Evolutionary conservation across 2,797 vertebrate genomes (phyloP).

Genomic region (Hypotaenidia okinawae): DNA sequence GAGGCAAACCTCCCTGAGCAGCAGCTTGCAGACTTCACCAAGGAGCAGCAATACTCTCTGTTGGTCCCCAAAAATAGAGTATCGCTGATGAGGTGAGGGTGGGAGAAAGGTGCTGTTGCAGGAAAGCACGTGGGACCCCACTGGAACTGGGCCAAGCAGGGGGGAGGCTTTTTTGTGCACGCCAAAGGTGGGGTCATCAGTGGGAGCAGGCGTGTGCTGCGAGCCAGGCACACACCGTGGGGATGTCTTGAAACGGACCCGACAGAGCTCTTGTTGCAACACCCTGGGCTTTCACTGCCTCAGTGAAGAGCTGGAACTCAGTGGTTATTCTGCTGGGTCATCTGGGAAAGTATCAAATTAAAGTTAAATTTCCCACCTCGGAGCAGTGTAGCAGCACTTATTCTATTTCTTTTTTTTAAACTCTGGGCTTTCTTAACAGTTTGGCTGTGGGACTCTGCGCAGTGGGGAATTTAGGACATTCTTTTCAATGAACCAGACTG

Average conservation of each 20-base stretch:
- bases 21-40: neutral
- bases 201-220: neutral
- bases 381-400: neutral
- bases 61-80: neutral
- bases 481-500: slow-evolving; percentile 63
- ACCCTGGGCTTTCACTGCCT: neutral
- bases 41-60: neutral
- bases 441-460: neutral
- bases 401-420: neutral
- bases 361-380: slow-evolving; percentile 48
- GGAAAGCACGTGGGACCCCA: neutral
- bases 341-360: slow-evolving; percentile 43
- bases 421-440: slow-evolving; percentile 39
- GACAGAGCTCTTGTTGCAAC: neutral
- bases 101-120: neutral
- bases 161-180: neutral
- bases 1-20: neutral
- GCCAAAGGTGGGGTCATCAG: neutral
- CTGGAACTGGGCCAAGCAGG: neutral
- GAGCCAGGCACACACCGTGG: neutral
- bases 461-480: slow-evolving; percentile 51
- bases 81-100: neutral
- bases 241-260: neutral
- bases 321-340: slow-evolving; percentile 53
- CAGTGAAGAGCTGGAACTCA: neutral